Base-by-base conservation (phyloP, 1,140 invertebrate genomes). In the Potamilus streckersoni region DNA sequence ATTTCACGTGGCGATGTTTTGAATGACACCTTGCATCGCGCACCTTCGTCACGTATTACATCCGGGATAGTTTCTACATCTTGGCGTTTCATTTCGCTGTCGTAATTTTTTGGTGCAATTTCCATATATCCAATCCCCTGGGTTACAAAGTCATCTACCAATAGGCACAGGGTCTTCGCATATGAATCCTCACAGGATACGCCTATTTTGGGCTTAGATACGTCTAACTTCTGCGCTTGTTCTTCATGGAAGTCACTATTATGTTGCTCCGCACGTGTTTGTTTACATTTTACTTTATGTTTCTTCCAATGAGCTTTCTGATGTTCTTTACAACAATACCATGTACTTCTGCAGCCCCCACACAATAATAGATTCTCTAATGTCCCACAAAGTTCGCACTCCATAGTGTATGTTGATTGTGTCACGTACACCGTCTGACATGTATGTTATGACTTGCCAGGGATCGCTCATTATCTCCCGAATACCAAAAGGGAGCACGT, bases 271-370 rank as follows among this genome's bases (percentile, higher is more conserved):
- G 20, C 23, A n/a, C 13, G n/a, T 31, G 60, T 56, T 20, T 14
- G 3, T 20, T 68, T 11, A 57, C 73, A 75, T 69, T 6, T 19
- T 16, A 11, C 16, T 75, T 70, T 75, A 69, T 75, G 73, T 20
- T n/a, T 31, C 4, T 8, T n/a, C 73, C 73, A 75, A 68, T 69
- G 67, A 58, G 69, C 70, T 6, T 69, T 62, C 55, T 75, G 73
- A 59, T 75, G 73, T 57, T 75, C 73, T 57, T 68, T 38, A 4
- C 67, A 75, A 57, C 73, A 75, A 70, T 75, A 75, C 20, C 58
- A 75, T 1, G 49, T 65, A 55, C 61, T 60, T 56, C 70, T 75
- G 31, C 73, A 75, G 58, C 27, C 31, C 8, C 61, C 73, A 70
- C 73, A 75, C 65, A 67, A 38, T 69, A 69, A 64, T 20, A 75